phyloP scores from a whole-genome alignment of 2,888 invertebrate genomes.

The Cheilosia vernalis region DNA sequence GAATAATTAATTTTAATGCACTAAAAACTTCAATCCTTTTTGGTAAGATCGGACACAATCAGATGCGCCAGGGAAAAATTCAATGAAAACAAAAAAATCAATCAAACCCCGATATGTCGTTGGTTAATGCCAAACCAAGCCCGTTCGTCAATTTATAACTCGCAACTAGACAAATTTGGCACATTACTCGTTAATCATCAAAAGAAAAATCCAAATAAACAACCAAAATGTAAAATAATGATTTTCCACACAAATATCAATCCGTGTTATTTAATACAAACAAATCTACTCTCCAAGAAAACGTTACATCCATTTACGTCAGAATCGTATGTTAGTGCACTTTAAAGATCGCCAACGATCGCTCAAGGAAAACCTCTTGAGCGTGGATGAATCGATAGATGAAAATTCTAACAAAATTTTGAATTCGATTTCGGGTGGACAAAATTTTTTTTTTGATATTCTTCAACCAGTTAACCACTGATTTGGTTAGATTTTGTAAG shows the following conservation, averaged over 20 bases:
- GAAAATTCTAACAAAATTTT: neutral
- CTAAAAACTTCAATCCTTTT: constrained; percentile 34
- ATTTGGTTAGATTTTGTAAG: neutral
- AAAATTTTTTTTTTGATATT: constrained; percentile 7
- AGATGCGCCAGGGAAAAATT: neutral
- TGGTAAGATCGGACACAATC: constrained; percentile 25
- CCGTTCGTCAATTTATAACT: constrained; percentile 35
- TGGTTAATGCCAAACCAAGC: constrained; percentile 49
- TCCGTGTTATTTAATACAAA: constrained; percentile 8
- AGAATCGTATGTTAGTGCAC: constrained; percentile 71
- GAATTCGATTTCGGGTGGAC: constrained; percentile 7
- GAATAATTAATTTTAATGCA: constrained; percentile 36
- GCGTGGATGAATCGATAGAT: constrained; percentile 6
- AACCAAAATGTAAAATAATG: neutral
- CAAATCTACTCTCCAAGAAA: constrained; percentile 46
- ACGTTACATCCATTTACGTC: constrained; percentile 71
- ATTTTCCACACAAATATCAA: constrained; percentile 22
- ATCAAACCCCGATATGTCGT: constrained; percentile 33
- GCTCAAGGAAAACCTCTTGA: constrained; percentile 70
- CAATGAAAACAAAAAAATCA: constrained; percentile 9
- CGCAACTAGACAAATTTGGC: constrained; percentile 17
- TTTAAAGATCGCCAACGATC: constrained; percentile 71
- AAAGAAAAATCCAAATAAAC: constrained; percentile 10
- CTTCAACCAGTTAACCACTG: neutral
- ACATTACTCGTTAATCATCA: constrained; percentile 28